Conservation (phyloP, 1,140 invertebrate genomes). For the Pristionchus pacificus region DNA sequence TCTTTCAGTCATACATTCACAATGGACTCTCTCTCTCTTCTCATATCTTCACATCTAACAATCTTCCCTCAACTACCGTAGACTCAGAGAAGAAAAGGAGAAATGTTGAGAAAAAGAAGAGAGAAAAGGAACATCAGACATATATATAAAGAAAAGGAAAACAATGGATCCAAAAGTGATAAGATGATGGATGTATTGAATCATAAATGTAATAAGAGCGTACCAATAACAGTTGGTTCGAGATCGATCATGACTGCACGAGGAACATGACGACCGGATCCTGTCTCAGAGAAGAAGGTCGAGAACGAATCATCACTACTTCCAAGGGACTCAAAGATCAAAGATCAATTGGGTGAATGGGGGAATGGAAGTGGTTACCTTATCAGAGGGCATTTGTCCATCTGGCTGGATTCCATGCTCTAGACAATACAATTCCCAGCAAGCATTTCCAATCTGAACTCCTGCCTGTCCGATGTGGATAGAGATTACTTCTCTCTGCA, state of each 20-base stretch:
- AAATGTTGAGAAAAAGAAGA: neutral
- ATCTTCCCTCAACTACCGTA: neutral
- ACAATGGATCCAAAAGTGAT: neutral
- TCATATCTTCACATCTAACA: too few species aligned
- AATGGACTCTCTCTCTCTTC: too few species aligned
- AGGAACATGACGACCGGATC: conserved; percentile 53
- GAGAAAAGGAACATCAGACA: neutral
- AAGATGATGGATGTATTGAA: neutral
- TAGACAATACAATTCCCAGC: conserved; percentile 77
- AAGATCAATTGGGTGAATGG: neutral
- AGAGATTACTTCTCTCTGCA: conserved; percentile 72
- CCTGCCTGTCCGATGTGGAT: conserved; percentile 82
- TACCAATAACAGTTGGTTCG: conserved; percentile 58
- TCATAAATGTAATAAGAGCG: too few species aligned
- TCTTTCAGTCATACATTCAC: too few species aligned
- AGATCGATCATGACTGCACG: conserved; percentile 57
- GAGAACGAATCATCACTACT: conserved; percentile 65
- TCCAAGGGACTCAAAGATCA: conserved; percentile 32
- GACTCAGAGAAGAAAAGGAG: neutral
- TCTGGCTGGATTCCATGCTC: conserved; percentile 69
- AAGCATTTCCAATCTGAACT: conserved; percentile 79
- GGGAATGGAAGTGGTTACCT: neutral
- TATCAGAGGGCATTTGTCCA: conserved; percentile 64
- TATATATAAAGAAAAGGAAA: neutral
- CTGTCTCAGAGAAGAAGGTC: conserved; percentile 66